Conservation (phyloP, 2,113 vertebrate species). For the Elephantulus edwardii region DNA sequence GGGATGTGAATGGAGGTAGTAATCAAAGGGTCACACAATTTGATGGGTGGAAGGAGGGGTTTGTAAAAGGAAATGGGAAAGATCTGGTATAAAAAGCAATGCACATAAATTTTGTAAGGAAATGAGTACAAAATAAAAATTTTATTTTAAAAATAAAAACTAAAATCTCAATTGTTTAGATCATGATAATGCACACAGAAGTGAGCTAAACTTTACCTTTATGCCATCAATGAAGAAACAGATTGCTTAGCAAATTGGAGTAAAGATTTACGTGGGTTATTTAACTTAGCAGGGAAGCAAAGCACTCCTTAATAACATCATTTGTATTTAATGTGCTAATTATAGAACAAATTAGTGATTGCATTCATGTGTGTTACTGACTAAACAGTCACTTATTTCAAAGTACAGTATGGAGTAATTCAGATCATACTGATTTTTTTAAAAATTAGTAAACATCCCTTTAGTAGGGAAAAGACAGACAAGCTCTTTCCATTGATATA, state of each 20-base stretch:
- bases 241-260: constrained; percentile 52
- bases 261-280: constrained; percentile 19
- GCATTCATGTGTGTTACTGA: background rate
- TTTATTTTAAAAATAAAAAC: too few species aligned
- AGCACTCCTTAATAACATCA: constrained; percentile 7
- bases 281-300: constrained; percentile 36
- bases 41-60: too few species aligned
- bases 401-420: background rate
- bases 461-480: too few species aligned
- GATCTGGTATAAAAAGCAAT: too few species aligned
- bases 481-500: too few species aligned
- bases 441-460: constrained; percentile 13
- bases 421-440: background rate
- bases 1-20: too few species aligned
- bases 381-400: constrained; percentile 21
- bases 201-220: constrained; percentile 44
- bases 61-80: too few species aligned
- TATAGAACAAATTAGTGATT: constrained; percentile 34
- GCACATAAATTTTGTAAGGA: too few species aligned
- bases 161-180: constrained; percentile 59
- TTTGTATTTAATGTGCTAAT: constrained; percentile 49
- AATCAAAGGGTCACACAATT: too few species aligned
- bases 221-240: background rate
- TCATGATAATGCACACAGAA: background rate
- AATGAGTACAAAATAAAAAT: too few species aligned